Evolutionary conservation across 1,140 invertebrate species (phyloP), one percentile per base, ranked within the genome.

Genomic region (Drosophila nikananu): DNA sequence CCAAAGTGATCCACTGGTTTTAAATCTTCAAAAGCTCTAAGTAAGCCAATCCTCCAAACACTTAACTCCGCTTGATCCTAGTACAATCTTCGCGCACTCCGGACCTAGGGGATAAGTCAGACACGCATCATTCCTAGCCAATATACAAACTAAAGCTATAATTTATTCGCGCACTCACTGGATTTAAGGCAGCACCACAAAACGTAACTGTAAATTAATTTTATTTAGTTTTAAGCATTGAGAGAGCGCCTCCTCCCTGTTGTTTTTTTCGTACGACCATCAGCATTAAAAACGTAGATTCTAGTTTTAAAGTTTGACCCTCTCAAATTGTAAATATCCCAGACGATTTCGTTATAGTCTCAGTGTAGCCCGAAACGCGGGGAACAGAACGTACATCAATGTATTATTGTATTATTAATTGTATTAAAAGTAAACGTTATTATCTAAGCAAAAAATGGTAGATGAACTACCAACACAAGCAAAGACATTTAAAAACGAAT

Each of bases 1-100:
- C 86, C 86, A 89, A 91, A 91, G 87, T 91, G 89, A 91, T 91
- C 87, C 80, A 83, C 73, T 91, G 89, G 87, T 91, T 91, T 91
- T 91, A 91, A 91, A 89, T 91, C 86, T 91, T 91, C 81, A 87
- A 81, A 91, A 91, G 86, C 86, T 89, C 86, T 90, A 86, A 86
- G 81, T 90, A 87, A 87, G 83, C 84, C 80, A 83, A 68, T 60
- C 58, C 72, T 73, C 74, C 60, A 54, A 46, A 35, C 64, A 67
- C 54, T 0, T n/a, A 39, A 57, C 54, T 60, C 64, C 82, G 82
- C 82, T 79, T 89, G 77, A 70, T 75, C 80, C 77, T 87, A 87
- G 83, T 87, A 89, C 81, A 87, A 87, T 89, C 84, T 80, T 67
- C 65, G 77, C 79, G 77, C 74, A 67, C 62, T 44, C 25, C 64